These are phyloP conservation scores for Bruchidius siliquastri DNA, from an alignment of 2,888 invertebrate genomes.

Conservation along the genomic window DNA sequence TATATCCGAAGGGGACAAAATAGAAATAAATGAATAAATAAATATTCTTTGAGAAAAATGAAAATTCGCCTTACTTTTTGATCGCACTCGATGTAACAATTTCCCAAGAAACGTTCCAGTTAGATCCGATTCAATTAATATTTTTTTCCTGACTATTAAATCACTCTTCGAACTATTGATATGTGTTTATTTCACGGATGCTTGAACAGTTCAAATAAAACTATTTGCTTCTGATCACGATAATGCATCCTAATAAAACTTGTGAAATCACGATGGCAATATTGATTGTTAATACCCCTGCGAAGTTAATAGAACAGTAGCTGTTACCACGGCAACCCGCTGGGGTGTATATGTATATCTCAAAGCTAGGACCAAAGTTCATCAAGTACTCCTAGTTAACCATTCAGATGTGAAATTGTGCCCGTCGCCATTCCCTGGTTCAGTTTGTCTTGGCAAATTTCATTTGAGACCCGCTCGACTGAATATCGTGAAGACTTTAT, in stretches of 20 bases:
- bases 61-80: no score
- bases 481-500: background rate
- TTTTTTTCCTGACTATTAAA: no score
- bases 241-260: background rate
- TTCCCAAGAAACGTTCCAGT: no score
- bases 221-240: background rate
- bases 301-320: background rate
- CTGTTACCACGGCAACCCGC: background rate
- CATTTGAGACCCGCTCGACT: background rate
- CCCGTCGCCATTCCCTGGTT: background rate
- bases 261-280: background rate
- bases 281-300: background rate
- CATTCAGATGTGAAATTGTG: background rate
- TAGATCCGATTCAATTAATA: no score
- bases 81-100: no score
- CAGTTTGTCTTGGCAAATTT: background rate
- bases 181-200: no score
- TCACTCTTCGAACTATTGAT: no score
- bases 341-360: background rate
- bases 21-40: no score
- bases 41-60: no score
- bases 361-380: background rate
- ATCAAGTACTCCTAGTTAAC: background rate
- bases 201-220: background rate
- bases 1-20: no score